Evolutionary conservation across 1,140 invertebrate species (phyloP).

Genomic region (Doryteuthis pealeii): DNA sequence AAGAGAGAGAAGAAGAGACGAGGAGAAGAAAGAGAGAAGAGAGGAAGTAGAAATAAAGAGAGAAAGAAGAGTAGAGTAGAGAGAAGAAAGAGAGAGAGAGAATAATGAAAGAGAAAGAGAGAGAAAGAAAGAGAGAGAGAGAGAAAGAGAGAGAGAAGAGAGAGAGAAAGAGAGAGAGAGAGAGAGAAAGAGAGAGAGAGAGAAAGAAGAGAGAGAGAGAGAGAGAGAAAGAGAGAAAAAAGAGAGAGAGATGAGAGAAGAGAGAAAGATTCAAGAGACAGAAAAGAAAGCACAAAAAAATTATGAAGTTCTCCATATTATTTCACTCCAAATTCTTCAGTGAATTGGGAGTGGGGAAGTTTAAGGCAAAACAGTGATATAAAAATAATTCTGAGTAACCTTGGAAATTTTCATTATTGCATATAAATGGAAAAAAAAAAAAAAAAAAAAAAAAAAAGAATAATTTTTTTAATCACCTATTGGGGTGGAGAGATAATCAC

Average conservation of each 20-base stretch:
- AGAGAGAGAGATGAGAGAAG: neutral
- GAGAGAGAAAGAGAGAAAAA: neutral
- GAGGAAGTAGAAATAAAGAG: neutral
- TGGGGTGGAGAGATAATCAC: too few relatives aligned
- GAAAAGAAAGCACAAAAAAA: neutral
- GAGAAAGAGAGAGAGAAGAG: neutral
- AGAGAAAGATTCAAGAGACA: neutral
- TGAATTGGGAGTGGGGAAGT: too few relatives aligned
- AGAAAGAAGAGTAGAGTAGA: too few relatives aligned
- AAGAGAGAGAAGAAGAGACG: neutral
- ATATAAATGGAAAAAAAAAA: too few relatives aligned
- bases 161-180: neutral
- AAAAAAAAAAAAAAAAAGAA: too few relatives aligned
- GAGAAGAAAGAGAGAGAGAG: neutral
- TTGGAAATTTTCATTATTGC: too few relatives aligned
- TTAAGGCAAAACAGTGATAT: too few relatives aligned
- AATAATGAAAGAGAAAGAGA: neutral
- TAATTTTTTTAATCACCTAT: too few relatives aligned
- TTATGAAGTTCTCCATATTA: too few relatives aligned
- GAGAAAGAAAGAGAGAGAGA: conserved; percentile 1
- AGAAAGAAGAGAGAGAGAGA: neutral
- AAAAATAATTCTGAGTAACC: too few relatives aligned
- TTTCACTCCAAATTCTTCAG: too few relatives aligned
- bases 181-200: neutral
- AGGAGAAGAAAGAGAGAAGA: neutral